These are phyloP conservation scores for Melanocharis versteri DNA, from an alignment of 2,113 vertebrate species.

Conservation along the genomic window DNA sequence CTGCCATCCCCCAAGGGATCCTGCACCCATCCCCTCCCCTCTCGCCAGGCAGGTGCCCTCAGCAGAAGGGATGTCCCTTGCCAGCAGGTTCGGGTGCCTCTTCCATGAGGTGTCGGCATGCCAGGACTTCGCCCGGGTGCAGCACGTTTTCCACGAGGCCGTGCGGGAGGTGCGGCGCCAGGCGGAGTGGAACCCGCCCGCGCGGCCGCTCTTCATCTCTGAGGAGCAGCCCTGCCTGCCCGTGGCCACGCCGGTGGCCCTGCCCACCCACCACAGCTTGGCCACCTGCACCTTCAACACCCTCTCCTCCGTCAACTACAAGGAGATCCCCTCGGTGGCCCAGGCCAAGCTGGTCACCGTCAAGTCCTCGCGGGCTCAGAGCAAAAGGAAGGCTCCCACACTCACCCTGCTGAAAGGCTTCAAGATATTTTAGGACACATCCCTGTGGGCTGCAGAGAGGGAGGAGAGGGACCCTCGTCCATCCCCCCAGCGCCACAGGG, in stretches of 20 bases:
- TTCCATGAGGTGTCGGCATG: slow-evolving; percentile 89
- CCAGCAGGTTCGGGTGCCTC: slow-evolving; percentile 75
- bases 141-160: slow-evolving; percentile 82
- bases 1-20: background rate
- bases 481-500: fast-evolving
- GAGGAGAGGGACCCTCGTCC: background rate
- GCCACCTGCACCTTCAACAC: slow-evolving; percentile 75
- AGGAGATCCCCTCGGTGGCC: slow-evolving; percentile 86
- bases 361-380: slow-evolving; percentile 89
- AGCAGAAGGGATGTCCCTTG: slow-evolving; percentile 78
- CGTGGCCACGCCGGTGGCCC: background rate
- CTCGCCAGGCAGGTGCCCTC: slow-evolving; percentile 82
- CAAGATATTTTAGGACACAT: slow-evolving; percentile 82
- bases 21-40: background rate
- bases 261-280: slow-evolving; percentile 64
- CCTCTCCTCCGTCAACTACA: slow-evolving; percentile 77
- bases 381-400: slow-evolving; percentile 87
- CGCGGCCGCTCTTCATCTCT: slow-evolving; percentile 77
- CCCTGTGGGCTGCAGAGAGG: background rate
- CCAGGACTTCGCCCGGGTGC: slow-evolving; percentile 81
- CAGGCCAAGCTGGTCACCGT: slow-evolving; percentile 90
- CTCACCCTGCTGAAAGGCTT: slow-evolving; percentile 90
- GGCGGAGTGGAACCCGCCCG: slow-evolving; percentile 23
- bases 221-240: slow-evolving; percentile 75
- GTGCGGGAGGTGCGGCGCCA: slow-evolving; percentile 79